Conservation (phyloP, 2,797 vertebrate species). For the Jordanella pulchra region DNA sequence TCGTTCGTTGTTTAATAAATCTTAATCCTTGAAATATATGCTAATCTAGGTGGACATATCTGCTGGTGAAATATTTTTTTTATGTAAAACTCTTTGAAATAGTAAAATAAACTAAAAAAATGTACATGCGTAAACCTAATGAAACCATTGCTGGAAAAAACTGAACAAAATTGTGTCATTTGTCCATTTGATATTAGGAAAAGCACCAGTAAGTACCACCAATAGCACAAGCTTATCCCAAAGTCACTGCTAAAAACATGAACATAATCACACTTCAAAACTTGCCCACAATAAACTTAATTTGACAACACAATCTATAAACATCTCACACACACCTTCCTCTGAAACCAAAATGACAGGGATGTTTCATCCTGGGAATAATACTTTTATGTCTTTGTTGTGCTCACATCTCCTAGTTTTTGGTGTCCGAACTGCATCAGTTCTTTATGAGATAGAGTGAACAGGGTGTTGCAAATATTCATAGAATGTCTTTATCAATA, state of each 20-base stretch:
- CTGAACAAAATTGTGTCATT: not conserved
- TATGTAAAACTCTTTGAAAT: not conserved
- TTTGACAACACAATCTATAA: not conserved
- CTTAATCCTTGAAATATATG: not conserved
- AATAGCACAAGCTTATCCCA: no score
- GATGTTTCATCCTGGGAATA: not conserved
- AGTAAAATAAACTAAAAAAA: not conserved
- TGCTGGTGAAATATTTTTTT: no score
- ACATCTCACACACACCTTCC: not conserved
- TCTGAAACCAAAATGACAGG: not conserved
- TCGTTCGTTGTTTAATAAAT: not conserved
- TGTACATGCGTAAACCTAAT: not conserved
- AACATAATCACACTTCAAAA: not conserved
- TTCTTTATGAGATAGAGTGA: not conserved
- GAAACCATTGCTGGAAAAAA: not conserved
- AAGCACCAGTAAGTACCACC: no score
- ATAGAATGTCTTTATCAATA: not conserved
- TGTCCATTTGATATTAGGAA: not conserved
- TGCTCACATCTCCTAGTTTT: not conserved
- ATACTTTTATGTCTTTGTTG: not conserved
- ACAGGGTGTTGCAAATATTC: not conserved
- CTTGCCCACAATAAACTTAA: not conserved
- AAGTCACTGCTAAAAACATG: not conserved
- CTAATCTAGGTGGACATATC: not conserved
- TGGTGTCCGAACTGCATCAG: not conserved